Base-by-base conservation (phyloP, 2,113 vertebrate species). In the Reinhardtius hippoglossoides region DNA sequence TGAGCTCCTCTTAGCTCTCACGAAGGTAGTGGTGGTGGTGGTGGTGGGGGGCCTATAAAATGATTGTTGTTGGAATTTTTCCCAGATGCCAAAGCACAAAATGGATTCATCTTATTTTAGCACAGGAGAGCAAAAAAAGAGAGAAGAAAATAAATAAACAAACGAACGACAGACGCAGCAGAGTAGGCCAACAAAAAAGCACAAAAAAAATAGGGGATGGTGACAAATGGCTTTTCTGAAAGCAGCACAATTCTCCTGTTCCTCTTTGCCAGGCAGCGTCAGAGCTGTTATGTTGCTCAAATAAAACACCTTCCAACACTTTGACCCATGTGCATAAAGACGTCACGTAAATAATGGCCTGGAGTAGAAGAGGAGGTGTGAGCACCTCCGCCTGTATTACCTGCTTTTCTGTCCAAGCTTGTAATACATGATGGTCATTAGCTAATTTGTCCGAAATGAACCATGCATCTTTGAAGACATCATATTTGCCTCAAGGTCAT, bases 101-200 rank as follows among this genome's bases (percentile, higher is more conserved):
- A 87, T 88, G 76, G 71, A 89, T 89, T 90, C 54, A 80, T 88
- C 73, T 88, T 50, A 56, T 88, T 83, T 81, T 72, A 87, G 73
- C 66, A 71, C 82, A 70, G 6, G 48, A 68, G 48, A 80, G 76
- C 31, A 4, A 42, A 69, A 40, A 68, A 8, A 50, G 40, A 67
- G 67, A 27, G 44, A 54, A 59, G 31, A 35, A 26, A 18, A 42
- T 8, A 50, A 50, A 50, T 46, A 73, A 66, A 75, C 12, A 82
- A 76, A 73, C 37, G 80, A 84, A 82, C 44, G 80, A 83, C 61
- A 88, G 61, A 76, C 73, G 55, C 26, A 58, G 67, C 52, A 71
- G 74, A 84, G 66, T 73, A 35, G 71, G 60, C 60, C 68, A 59
- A 74, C 62, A 24, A 55, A 70, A 69, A 74, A 5, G 13, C n/a